phyloP scores from a whole-genome alignment of 23 tunicate genomes.

The Styela clava region DNA sequence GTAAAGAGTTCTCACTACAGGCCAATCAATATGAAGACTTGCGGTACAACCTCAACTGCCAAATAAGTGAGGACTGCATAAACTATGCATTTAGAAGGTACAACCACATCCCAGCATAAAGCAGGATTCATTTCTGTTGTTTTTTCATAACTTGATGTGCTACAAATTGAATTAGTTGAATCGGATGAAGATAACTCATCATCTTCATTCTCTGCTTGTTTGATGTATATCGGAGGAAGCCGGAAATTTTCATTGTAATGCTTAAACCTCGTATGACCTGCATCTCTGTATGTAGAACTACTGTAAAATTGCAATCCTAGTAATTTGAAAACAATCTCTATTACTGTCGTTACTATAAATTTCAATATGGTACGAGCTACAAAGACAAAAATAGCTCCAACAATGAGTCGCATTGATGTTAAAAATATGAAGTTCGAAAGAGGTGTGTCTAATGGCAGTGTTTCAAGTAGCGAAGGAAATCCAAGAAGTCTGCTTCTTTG shows the following conservation, averaged over 20 bases:
- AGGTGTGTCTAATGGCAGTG: slow-evolving; percentile 30
- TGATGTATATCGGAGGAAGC: slow-evolving; percentile 65
- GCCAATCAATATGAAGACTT: slow-evolving; percentile 30
- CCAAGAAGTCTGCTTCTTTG: slow-evolving; percentile 71
- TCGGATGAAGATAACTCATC: slow-evolving; percentile 8
- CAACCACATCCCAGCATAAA: slow-evolving; percentile 70
- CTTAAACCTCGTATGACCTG: slow-evolving; percentile 49
- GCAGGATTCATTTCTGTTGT: slow-evolving; percentile 28
- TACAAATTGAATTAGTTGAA: slow-evolving; percentile 6
- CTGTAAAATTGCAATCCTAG: slow-evolving; percentile 45
- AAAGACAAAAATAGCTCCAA: slow-evolving; percentile 30
- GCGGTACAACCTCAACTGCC: slow-evolving; percentile 61
- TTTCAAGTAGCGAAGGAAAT: slow-evolving; percentile 53
- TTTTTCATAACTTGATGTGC: slow-evolving; percentile 16
- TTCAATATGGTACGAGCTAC: slow-evolving; percentile 33
- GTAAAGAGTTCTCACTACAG: too few relatives aligned
- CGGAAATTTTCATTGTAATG: slow-evolving; percentile 63
- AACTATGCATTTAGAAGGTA: slow-evolving; percentile 58
- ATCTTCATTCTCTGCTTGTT: slow-evolving; percentile 15
- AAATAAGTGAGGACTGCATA: slow-evolving; percentile 58
- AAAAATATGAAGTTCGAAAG: background rate
- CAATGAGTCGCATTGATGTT: background rate
- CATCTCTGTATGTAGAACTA: slow-evolving; percentile 48
- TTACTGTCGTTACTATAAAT: slow-evolving; percentile 1
- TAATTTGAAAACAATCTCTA: slow-evolving; percentile 28